Base-by-base conservation (phyloP, 2,113 vertebrate species). In the Erpornis zantholeuca region DNA sequence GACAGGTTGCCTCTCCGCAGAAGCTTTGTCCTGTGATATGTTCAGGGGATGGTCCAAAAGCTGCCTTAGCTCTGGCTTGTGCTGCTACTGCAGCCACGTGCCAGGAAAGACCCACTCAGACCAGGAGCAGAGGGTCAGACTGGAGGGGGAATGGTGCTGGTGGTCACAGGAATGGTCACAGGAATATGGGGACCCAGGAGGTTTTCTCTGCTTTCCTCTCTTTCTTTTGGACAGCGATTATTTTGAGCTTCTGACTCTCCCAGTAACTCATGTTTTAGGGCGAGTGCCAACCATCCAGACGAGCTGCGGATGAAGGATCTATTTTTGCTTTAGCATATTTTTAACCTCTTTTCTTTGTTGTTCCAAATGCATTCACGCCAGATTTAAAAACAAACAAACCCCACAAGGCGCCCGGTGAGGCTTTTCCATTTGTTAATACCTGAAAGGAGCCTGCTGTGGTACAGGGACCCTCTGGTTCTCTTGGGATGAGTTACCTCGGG, bases 251-350 rank as follows among this genome's bases (percentile, higher is more conserved):
- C 50, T n/a, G 27, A n/a, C 10, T 56, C 54, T 57, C 82, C 33
- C 25, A 60, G 1, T 27, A 38, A 22, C 36, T 87, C 73, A 0
- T 35, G 78, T 10, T 82, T 69, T n/a, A 44, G 94, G 68, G 79
- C 15, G 12, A 66, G 72, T 94, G 95, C 94, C 96, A 95, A 71
- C 59, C 84, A 47, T 21, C 89, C 93, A 95, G 92, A 90, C 15
- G 66, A 94, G 52, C 85, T 50, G 88, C 22, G 2, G 87, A 65
- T 57, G 93, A 21, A 64, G 85, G 90, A 88, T 60, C 96, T 96
- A 96, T 96, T 96, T 97, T 96, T 97, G 92, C 79, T 86, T 49
- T 60, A 49, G 94, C 18, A 0, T 95, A 93, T 95, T 96, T 94
- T 95, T 96, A 96, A 93, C 90, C 90, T 91, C 57, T 69, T 63